These are phyloP conservation scores for Mobula hypostoma DNA, from an alignment of 2,113 vertebrate species.

Conservation along the genomic window DNA sequence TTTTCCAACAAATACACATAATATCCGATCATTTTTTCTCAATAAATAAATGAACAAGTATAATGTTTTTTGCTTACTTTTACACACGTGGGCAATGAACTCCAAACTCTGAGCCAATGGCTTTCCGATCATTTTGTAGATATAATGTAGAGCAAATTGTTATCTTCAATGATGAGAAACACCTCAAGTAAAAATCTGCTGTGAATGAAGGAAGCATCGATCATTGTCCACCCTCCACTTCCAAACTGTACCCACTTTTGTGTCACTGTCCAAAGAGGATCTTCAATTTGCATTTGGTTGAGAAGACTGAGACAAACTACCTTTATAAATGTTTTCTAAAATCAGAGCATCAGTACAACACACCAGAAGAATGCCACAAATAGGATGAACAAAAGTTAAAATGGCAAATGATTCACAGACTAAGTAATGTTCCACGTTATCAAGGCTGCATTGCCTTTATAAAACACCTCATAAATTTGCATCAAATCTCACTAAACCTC, in stretches of 20 bases:
- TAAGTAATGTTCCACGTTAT: neutral
- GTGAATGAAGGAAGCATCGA: neutral
- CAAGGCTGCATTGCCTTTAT: neutral
- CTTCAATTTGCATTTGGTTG: neutral
- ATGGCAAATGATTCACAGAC: neutral
- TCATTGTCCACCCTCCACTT: neutral
- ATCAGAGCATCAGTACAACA: neutral
- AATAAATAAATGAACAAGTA: too few species aligned
- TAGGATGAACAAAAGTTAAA: neutral
- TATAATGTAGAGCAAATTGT: neutral
- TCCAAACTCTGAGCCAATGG: neutral
- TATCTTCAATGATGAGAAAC: neutral
- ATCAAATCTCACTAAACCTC: neutral
- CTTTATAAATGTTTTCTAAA: neutral
- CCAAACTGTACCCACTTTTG: neutral
- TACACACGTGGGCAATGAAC: neutral
- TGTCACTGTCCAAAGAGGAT: neutral
- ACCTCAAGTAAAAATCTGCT: neutral
- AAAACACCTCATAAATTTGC: neutral
- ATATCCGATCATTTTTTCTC: too few species aligned
- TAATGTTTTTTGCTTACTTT: neutral
- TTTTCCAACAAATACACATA: too few species aligned
- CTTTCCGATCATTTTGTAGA: neutral
- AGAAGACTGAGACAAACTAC: neutral
- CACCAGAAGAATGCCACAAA: neutral